A percentile compares a stretch with the other conserved stretches of the same genome.
Evolutionary conservation across 1,140 invertebrate genomes (phyloP).

Genomic region (Drosophila pruinosa): DNA sequence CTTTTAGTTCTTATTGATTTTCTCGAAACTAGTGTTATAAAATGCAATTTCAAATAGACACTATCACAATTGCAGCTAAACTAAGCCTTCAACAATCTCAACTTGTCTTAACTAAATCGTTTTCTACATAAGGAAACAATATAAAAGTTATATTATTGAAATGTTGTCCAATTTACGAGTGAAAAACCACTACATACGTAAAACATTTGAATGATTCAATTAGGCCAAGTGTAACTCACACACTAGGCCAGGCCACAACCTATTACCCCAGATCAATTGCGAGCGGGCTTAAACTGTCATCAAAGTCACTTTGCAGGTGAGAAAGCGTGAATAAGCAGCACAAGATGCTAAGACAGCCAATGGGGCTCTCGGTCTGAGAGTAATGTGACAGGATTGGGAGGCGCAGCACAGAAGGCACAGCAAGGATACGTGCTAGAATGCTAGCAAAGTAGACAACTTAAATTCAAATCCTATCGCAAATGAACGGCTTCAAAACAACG

Average conservation of each 20-base stretch:
- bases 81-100: background rate
- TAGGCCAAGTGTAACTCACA: conserved; percentile 63
- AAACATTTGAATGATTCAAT: conserved; percentile 68
- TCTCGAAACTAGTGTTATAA: background rate
- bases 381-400: background rate
- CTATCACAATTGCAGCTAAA: background rate
- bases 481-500: conserved; percentile 15
- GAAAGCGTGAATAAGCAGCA: conserved; percentile 47
- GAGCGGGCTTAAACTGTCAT: conserved; percentile 42
- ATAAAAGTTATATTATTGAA: no score
- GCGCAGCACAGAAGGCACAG: background rate
- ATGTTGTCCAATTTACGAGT: background rate
- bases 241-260: conserved; percentile 7
- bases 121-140: no score
- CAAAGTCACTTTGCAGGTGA: conserved; percentile 56
- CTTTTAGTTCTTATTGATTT: background rate
- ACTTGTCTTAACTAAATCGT: no score
- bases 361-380: background rate
- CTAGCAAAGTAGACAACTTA: conserved; percentile 50
- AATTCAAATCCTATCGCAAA: conserved; percentile 55
- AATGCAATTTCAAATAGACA: no score
- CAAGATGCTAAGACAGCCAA: conserved; percentile 13
- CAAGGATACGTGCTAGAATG: conserved; percentile 48
- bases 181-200: conserved; percentile 22
- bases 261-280: conserved; percentile 7